Base-by-base conservation (phyloP, 2,113 vertebrate species). In the Vimba vimba region DNA sequence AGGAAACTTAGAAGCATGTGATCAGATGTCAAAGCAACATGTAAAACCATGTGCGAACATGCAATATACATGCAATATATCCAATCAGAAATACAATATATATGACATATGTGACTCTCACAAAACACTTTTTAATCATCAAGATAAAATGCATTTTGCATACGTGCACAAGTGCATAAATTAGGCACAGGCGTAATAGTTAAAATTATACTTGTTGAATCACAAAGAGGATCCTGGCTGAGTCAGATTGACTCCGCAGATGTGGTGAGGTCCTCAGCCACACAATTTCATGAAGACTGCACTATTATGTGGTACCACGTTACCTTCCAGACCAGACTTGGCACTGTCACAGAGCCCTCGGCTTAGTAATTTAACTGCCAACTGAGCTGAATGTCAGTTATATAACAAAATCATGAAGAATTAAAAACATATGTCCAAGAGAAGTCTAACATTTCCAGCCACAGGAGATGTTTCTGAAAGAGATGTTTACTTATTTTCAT, bases 331-430 rank as follows among this genome's bases (percentile, higher is more conserved):
- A 60, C 50, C 71, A 75, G 71, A 75, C 84, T 85, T 89, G 85
- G 85, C 87, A 89, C 55, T 21, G 62, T 86, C 74, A 89, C 85
- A 80, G 66, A 27, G 52, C 82, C 36, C 50, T 87, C 30, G 23
- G 78, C 84, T 89, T 86, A 79, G 84, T 87, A 87, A 89, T 89
- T 90, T 66, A 90, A 91, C 90, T 89, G 89, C 87, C 79, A 90
- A 87, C 78, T 79, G 68, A 84, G 36, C 43, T 74, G 80, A 87
- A 89, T 90, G 85, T 88, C 89, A 92, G 87, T 55, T 21, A 77
- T 75, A 89, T 74, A 85, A 55, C 43, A 77, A 39, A 85, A 36
- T 60, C 71, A 80, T 19, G 50, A 64, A 50, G 39, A 47, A 89
- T 55, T 55, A 27, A 84, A 84, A 84, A 75, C 88, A 84, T 84